Percentiles rank a stretch among this genome's conserved stretches.
Conservation (phyloP, 2,888 invertebrate genomes). For the Lithophane ornitopus region DNA sequence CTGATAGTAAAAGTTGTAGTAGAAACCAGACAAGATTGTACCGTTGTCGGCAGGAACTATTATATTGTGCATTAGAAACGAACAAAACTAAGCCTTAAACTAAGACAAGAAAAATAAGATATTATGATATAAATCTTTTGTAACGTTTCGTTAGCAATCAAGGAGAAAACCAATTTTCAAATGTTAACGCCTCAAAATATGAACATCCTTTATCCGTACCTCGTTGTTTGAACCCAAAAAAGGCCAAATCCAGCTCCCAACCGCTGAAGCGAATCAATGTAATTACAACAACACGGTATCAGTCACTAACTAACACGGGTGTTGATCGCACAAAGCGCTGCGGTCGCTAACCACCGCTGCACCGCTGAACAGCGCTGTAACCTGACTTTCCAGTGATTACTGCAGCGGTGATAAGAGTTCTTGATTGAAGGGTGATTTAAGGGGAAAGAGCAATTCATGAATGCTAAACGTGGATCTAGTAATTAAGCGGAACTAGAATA, state of each 20-base stretch:
- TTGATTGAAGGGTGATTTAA: slow-evolving; percentile 18
- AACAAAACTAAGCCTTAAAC: no score
- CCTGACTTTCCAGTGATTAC: slow-evolving; percentile 36
- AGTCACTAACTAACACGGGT: slow-evolving; percentile 66
- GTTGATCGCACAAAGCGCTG: slow-evolving; percentile 68
- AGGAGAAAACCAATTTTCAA: neutral
- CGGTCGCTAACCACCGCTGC: slow-evolving; percentile 50
- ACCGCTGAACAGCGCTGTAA: slow-evolving; percentile 30
- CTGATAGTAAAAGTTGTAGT: no score
- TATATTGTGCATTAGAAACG: no score
- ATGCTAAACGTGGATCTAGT: neutral
- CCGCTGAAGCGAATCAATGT: slow-evolving; percentile 53
- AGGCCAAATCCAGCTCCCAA: neutral
- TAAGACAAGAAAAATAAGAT: no score
- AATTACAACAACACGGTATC: slow-evolving; percentile 61
- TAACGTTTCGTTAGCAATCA: no score
- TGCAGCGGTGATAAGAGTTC: slow-evolving; percentile 9
- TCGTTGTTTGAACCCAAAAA: slow-evolving; percentile 20
- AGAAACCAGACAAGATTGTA: no score
- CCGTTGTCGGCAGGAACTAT: no score
- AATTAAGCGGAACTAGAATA: neutral
- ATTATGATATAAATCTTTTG: no score
- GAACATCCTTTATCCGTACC: neutral
- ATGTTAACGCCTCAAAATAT: neutral
- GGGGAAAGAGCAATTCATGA: neutral